Conservation (phyloP, 2,797 vertebrate genomes). For the Streptopelia turtur region DNA sequence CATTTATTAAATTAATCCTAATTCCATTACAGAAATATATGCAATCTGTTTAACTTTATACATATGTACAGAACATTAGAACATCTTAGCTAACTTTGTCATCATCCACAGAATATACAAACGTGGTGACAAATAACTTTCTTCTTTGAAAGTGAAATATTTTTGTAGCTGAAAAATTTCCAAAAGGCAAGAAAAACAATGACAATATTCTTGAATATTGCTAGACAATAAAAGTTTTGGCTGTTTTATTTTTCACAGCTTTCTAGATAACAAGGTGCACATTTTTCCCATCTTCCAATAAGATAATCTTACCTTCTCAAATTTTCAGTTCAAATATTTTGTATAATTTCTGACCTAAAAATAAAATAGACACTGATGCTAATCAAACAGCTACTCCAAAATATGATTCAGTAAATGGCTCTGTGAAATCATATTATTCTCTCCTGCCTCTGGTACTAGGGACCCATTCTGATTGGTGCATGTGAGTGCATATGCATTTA, state of each 20-base stretch:
- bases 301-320: not conserved
- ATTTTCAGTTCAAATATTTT: not conserved
- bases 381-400: not conserved
- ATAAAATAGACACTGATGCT: not conserved
- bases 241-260: not conserved
- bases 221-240: fast-evolving
- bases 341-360: not conserved
- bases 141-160: not conserved
- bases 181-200: not conserved
- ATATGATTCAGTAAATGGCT: not conserved
- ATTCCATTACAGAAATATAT: not conserved
- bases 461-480: not conserved
- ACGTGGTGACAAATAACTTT: not conserved
- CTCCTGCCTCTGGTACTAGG: not conserved
- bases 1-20: not conserved
- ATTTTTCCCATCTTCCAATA: not conserved
- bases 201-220: not conserved
- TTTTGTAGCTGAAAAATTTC: not conserved
- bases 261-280: not conserved
- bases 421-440: not conserved
- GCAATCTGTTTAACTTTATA: not conserved
- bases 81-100: not conserved
- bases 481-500: not conserved
- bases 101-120: not conserved
- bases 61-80: not conserved